Conservation (phyloP, 64 coral and sea anemone species). For the Montipora capricornis region DNA sequence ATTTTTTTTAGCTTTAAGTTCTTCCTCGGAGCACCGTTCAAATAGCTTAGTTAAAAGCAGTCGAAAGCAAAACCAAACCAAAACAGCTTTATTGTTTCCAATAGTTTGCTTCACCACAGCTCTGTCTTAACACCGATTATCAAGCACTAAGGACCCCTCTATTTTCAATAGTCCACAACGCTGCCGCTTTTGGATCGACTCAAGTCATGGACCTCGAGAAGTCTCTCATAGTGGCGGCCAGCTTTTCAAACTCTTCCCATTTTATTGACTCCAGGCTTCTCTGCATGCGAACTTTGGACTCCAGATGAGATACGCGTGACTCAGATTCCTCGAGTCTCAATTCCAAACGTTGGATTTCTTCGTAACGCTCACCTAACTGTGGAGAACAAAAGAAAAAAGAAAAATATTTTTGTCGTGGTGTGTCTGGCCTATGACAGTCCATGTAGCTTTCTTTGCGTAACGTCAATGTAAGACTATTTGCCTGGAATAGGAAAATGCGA, state of each 20-base stretch:
- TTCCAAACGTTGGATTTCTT: conserved; percentile 78
- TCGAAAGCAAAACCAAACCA: not conserved
- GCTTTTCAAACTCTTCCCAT: conserved; percentile 99
- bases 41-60: not conserved
- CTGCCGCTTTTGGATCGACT: conserved; percentile 66
- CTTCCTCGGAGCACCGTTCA: no score
- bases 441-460: no score
- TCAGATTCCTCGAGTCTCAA: conserved; percentile 86
- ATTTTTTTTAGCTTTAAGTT: not conserved
- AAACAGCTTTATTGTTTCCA: not conserved
- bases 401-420: not conserved
- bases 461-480: no score
- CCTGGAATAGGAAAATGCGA: no score
- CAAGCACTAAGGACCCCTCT: not conserved
- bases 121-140: not conserved
- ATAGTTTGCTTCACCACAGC: not conserved
- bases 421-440: no score
- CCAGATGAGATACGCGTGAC: conserved; percentile 75
- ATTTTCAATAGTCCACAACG: conserved; percentile 3
- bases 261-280: conserved; percentile 96
- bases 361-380: conserved; percentile 93
- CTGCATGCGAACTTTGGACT: conserved; percentile 94
- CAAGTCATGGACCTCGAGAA: conserved; percentile 80
- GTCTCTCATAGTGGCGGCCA: conserved; percentile 92
- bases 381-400: not conserved